These are phyloP conservation scores for Danaus chrysippus DNA, from an alignment of 2,888 invertebrate species.

Conservation along the genomic window DNA sequence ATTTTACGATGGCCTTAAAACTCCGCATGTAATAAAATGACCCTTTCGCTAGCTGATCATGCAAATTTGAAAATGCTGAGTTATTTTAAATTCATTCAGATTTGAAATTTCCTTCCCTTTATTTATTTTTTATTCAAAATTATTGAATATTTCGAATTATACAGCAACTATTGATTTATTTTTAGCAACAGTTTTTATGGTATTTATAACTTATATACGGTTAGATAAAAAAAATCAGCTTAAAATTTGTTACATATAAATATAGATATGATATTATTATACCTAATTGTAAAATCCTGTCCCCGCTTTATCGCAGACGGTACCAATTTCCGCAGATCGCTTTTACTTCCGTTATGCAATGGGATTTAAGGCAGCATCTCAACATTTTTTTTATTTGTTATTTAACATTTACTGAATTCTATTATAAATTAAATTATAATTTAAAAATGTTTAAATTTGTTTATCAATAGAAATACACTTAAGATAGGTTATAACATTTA, in stretches of 20 bases:
- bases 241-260: background rate
- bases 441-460: too few species aligned
- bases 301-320: conserved; percentile 56
- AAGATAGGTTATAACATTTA: too few species aligned
- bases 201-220: background rate
- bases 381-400: background rate
- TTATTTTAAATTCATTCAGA: conserved; percentile 5
- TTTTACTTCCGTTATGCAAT: conserved; percentile 45
- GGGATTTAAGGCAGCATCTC: conserved; percentile 23
- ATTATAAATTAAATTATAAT: background rate
- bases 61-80: conserved; percentile 26
- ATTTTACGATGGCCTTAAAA: conserved; percentile 43
- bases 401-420: background rate
- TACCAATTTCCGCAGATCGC: conserved; percentile 61
- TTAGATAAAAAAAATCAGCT: background rate
- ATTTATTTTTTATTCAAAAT: background rate
- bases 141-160: background rate
- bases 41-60: conserved; percentile 29
- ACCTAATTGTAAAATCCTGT: conserved; percentile 42
- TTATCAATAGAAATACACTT: too few species aligned
- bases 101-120: background rate
- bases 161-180: too few species aligned
- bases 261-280: conserved; percentile 14
- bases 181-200: background rate
- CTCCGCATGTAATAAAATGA: conserved; percentile 36